Evolutionary conservation across 2,888 invertebrate species (phyloP), one percentile per base, ranked within the genome.

Genomic region (Agrenia bidenticulata): DNA sequence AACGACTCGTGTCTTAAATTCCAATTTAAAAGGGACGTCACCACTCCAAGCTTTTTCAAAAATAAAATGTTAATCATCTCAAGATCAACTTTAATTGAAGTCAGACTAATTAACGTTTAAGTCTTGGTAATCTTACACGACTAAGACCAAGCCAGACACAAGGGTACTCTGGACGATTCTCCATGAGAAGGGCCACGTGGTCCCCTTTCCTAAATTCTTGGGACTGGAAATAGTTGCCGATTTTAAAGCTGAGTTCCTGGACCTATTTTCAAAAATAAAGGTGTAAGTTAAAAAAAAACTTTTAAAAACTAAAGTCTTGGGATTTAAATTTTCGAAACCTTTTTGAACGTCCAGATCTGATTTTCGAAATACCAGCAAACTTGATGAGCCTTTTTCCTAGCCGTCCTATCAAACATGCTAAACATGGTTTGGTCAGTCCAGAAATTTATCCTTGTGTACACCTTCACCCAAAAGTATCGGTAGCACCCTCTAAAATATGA

Each of bases 141-240:
- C 66, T 64, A 58, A 94, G 84, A 0, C 97, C 98, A 60, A 99
- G 82, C 97, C 98, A 99, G 42, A 89, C 87, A 39, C 89, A 88
- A 1, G 95, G 89, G 81, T 89, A 93, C 80, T 98, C 94, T 0
- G 94, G 91, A 49, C 91, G 86, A 80, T 95, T 97, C 80, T 94
- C 94, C 83, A 96, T 85, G 80, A 94, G 87, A 19, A 99, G 82
- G 0, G 90, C 95, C 0, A 99, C 89, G 0, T 88, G 86, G 80
- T 98, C 94, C 0, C 94, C 96, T 70, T 89, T 88, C 76, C 88
- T 87, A 73, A 89, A 89, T 15, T 94, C 94, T 71, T 89, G 87
- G 0, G 85, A 84, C 77, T 87, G 87, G 77, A 94, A 89, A 15
- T 88, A 84, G 59, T 90, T 89, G 4, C 92, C 89, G 17, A 92